phyloP scores from a whole-genome alignment of 1,140 invertebrate genomes.

The Bradysia coprophila region DNA sequence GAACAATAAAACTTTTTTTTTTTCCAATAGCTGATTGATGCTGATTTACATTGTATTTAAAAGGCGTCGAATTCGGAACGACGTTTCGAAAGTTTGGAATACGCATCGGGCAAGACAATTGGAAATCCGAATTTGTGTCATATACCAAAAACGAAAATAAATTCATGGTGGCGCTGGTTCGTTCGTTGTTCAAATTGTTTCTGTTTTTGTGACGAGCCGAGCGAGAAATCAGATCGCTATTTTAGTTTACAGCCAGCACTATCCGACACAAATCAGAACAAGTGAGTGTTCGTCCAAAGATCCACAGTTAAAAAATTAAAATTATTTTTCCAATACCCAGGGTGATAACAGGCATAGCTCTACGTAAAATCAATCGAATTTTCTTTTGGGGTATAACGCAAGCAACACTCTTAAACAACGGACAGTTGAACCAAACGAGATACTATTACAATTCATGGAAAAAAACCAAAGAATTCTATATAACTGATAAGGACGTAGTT shows the following conservation, averaged over 20 bases:
- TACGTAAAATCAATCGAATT: neutral
- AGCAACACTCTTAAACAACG: slow-evolving; percentile 61
- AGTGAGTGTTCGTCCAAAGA: slow-evolving; percentile 1
- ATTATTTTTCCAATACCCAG: too few relatives aligned
- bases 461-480: slow-evolving; percentile 37
- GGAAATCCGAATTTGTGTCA: neutral
- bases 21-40: too few relatives aligned
- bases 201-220: slow-evolving; percentile 59
- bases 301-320: too few relatives aligned
- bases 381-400: neutral
- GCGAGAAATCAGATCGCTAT: slow-evolving; percentile 42
- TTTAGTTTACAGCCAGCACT: slow-evolving; percentile 41
- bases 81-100: neutral
- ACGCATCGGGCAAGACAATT: neutral
- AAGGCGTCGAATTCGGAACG: neutral
- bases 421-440: slow-evolving; percentile 54
- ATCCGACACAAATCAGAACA: neutral
- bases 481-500: slow-evolving; percentile 28
- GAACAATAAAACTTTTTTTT: too few relatives aligned
- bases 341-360: neutral
- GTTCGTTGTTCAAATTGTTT: slow-evolving; percentile 36
- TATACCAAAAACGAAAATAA: neutral
- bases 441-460: slow-evolving; percentile 41
- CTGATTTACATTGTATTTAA: neutral
- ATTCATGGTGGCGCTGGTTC: neutral